Conservation (phyloP, 2,113 vertebrate species). For the Laticauda colubrina region DNA sequence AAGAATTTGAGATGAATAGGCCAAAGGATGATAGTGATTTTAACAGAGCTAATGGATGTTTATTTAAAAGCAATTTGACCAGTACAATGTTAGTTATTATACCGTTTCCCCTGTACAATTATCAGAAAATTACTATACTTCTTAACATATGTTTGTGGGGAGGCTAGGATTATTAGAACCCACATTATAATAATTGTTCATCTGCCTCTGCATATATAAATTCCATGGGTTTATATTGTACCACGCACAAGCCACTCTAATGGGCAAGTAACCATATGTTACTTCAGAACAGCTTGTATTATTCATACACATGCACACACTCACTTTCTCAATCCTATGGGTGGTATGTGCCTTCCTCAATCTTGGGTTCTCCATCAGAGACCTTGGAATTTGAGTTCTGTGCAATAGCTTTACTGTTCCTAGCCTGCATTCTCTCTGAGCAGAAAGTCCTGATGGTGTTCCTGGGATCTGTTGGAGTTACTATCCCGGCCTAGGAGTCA, state of each 20-base stretch:
- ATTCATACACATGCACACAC: background rate
- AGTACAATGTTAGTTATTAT: background rate
- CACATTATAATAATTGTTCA: background rate
- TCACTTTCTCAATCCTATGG: background rate
- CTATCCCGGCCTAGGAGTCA: background rate
- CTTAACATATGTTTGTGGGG: conserved; percentile 1
- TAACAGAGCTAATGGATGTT: background rate
- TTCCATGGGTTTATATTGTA: background rate
- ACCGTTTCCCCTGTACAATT: background rate
- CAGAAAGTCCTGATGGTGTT: background rate
- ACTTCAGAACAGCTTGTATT: background rate
- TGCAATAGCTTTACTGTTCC: background rate
- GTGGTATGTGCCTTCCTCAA: background rate
- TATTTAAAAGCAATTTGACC: background rate
- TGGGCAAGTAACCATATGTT: background rate
- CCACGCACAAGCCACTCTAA: background rate
- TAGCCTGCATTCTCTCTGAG: background rate
- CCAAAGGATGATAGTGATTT: background rate
- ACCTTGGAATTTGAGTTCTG: background rate
- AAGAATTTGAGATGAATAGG: background rate
- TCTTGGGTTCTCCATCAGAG: background rate
- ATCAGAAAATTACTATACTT: background rate
- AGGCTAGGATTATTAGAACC: background rate
- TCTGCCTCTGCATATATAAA: background rate
- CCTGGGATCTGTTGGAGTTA: background rate